A percentile compares a stretch with the other conserved stretches of the same genome.
phyloP scores from a whole-genome alignment of 92 coral and sea anemone species.

The Montipora capitata region DNA sequence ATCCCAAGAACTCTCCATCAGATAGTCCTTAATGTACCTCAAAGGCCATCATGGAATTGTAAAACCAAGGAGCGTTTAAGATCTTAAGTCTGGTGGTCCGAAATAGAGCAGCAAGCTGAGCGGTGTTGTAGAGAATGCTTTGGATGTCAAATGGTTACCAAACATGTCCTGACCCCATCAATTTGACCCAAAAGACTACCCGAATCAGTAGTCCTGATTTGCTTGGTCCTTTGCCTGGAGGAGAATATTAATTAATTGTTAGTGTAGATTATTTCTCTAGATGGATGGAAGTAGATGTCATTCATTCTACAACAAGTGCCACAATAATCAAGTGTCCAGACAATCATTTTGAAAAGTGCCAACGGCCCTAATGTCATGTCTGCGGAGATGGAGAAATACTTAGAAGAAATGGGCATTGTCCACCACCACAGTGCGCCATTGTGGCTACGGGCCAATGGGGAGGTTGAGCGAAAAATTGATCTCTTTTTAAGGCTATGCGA shows the following conservation, averaged over 20 bases:
- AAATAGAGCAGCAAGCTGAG: conserved; percentile 52
- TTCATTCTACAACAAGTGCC: conserved; percentile 32
- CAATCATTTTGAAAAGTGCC: conserved; percentile 49
- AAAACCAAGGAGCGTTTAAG: conserved; percentile 60
- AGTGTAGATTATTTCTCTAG: conserved; percentile 57
- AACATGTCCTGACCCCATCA: conserved; percentile 41
- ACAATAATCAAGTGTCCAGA: conserved; percentile 39
- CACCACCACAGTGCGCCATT: conserved; percentile 32
- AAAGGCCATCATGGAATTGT: conserved; percentile 71
- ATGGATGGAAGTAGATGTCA: conserved; percentile 68
- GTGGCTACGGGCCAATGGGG: conserved; percentile 70
- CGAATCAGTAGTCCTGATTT: conserved; percentile 42
- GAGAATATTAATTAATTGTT: conserved; percentile 49
- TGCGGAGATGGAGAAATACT: conserved; percentile 42
- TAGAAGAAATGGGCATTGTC: conserved; percentile 51
- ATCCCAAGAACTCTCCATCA: background rate
- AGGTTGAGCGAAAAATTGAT: conserved; percentile 7
- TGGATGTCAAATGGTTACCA: conserved; percentile 55
- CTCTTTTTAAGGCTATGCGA: conserved; percentile 32
- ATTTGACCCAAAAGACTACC: conserved; percentile 61
- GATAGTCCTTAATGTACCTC: conserved; percentile 19
- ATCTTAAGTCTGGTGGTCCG: conserved; percentile 69
- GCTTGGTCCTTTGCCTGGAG: conserved; percentile 68
- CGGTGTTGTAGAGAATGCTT: conserved; percentile 44
- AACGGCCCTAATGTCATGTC: conserved; percentile 51